Evolutionary conservation across 2,888 invertebrate species (phyloP).

Genomic region (Noctua fimbriata): DNA sequence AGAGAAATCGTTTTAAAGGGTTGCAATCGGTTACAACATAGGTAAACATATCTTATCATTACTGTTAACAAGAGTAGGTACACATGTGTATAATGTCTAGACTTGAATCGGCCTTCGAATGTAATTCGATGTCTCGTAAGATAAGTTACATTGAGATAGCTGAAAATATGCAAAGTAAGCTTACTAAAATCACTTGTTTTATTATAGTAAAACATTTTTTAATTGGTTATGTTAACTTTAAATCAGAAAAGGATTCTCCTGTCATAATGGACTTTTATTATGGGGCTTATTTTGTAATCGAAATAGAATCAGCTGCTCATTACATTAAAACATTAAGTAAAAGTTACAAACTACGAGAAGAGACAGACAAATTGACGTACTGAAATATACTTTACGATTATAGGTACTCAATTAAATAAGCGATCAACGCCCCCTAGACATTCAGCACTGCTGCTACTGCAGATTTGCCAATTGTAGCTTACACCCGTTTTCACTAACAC

Average conservation of each 20-base stretch:
- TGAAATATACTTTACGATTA: not conserved
- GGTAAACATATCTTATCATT: slow-evolving; percentile 1
- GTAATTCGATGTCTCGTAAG: not conserved
- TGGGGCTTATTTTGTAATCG: not conserved
- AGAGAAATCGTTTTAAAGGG: not conserved
- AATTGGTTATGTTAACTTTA: too few relatives aligned
- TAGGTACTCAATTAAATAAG: not conserved
- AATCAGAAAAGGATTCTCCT: not conserved
- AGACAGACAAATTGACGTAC: not conserved
- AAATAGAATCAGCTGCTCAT: not conserved
- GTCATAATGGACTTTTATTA: not conserved
- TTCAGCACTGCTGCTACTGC: not conserved
- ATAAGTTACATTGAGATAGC: not conserved
- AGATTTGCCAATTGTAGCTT: not conserved
- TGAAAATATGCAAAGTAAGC: not conserved
- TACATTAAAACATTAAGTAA: not conserved
- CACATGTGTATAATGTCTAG: slow-evolving; percentile 3
- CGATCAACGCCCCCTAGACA: not conserved
- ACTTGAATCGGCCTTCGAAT: not conserved
- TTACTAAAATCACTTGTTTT: not conserved
- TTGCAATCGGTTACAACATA: not conserved
- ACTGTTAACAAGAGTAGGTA: not conserved
- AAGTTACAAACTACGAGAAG: not conserved
- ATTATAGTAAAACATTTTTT: not conserved
- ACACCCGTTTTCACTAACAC: not conserved